A percentile compares a stretch with the other conserved stretches of the same genome.
These are phyloP conservation scores for Nyctalus aviator DNA, from an alignment of 2,797 vertebrate species.

Conservation along the genomic window DNA sequence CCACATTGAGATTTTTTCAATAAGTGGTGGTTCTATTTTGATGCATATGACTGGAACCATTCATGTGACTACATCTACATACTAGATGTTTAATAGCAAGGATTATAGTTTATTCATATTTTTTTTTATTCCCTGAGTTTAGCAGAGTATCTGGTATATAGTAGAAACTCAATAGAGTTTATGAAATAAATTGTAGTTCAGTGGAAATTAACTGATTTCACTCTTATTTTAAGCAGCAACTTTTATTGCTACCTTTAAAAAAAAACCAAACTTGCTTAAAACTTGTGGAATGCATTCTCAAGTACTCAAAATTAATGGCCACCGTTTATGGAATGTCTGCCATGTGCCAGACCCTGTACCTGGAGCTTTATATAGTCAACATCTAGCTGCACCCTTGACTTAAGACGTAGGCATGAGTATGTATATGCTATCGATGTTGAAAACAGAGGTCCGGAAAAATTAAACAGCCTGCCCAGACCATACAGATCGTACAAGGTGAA, in stretches of 20 bases:
- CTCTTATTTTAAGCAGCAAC: neutral
- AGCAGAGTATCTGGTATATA: neutral
- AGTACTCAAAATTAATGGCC: neutral
- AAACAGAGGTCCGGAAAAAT: neutral
- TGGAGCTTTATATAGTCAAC: neutral
- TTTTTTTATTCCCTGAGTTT: slow-evolving; percentile 1
- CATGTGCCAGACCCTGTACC: neutral
- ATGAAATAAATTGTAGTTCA: neutral
- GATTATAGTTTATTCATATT: neutral
- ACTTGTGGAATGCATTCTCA: neutral
- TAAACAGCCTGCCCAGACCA: neutral
- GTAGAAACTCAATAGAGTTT: neutral
- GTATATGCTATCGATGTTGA: neutral
- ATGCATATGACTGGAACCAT: neutral
- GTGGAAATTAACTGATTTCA: neutral
- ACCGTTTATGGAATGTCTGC: neutral
- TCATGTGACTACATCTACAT: neutral
- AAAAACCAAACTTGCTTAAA: slow-evolving; percentile 8
- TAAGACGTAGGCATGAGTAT: neutral
- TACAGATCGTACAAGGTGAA: neutral
- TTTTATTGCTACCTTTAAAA: neutral
- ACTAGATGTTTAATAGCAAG: neutral
- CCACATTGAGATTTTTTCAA: neutral
- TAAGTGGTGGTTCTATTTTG: neutral
- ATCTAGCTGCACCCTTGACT: neutral